A percentile compares a stretch with the other conserved stretches of the same genome.
These are phyloP conservation scores for Catajapyx aquilonaris DNA, from an alignment of 1,140 invertebrate species.

Conservation along the genomic window DNA sequence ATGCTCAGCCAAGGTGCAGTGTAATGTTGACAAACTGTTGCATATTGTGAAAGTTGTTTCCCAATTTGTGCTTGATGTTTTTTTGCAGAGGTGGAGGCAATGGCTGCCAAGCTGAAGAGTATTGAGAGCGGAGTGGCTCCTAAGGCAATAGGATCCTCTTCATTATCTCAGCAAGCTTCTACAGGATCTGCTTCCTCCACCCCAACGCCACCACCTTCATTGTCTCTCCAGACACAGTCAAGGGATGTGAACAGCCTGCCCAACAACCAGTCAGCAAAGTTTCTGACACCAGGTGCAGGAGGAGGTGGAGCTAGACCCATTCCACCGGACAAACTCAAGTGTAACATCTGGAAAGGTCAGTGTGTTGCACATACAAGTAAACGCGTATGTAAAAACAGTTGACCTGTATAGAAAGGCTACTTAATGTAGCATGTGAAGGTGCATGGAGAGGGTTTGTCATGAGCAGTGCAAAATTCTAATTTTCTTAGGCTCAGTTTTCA, in stretches of 20 bases:
- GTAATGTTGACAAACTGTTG: too few relatives aligned
- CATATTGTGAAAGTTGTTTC: too few relatives aligned
- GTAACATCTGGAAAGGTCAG: conserved; percentile 78
- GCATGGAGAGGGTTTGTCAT: conserved; percentile 17
- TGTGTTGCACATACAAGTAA: conserved; percentile 19
- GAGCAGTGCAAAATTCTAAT: conserved; percentile 22
- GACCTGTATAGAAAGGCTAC: conserved; percentile 8
- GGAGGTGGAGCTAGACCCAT: conserved; percentile 31
- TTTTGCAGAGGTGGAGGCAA: conserved; percentile 5
- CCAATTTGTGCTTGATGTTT: too few relatives aligned
- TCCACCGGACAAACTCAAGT: conserved; percentile 74
- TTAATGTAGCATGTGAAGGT: neutral
- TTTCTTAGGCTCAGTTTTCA: conserved; percentile 16
- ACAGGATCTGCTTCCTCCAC: too few relatives aligned
- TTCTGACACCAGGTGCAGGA: neutral
- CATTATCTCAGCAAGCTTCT: too few relatives aligned
- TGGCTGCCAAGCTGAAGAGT: conserved; percentile 6
- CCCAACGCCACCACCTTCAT: conserved; percentile 6
- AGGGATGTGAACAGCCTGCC: neutral
- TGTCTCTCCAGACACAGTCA: conserved; percentile 2
- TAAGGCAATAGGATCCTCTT: too few relatives aligned
- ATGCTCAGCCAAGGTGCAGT: too few relatives aligned
- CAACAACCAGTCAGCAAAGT: conserved; percentile 1
- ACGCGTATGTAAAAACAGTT: conserved; percentile 22
- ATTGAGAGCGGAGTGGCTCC: too few relatives aligned